Evolutionary conservation across 2,797 vertebrate genomes (phyloP).

Genomic region (Brotula barbata): DNA sequence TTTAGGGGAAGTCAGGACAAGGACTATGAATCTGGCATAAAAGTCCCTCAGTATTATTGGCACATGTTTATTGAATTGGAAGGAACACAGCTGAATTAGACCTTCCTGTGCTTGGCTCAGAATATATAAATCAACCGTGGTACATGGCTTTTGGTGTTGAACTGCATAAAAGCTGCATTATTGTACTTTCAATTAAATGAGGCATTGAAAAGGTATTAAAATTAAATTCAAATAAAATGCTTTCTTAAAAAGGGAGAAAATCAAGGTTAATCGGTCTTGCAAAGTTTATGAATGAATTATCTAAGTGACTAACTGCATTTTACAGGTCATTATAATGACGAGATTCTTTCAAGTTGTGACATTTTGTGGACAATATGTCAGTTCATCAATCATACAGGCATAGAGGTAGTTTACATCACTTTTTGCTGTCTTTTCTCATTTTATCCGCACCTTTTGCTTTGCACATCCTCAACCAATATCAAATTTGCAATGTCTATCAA

Average conservation of each 20-base stretch:
- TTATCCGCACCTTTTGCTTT: constrained; percentile 50
- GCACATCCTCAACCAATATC: constrained; percentile 47
- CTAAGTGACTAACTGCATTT: constrained; percentile 43
- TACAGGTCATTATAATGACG: constrained; percentile 47
- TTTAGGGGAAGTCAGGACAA: too few species aligned
- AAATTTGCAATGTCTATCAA: constrained; percentile 41
- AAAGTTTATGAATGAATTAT: constrained; percentile 56
- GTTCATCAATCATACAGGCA: constrained; percentile 55
- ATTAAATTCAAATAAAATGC: too few species aligned
- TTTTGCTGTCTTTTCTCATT: constrained; percentile 51
- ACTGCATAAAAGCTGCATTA: too few species aligned
- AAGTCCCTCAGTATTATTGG: too few species aligned
- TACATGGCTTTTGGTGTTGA: too few species aligned
- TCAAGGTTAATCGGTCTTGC: constrained; percentile 39
- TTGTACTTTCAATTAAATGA: too few species aligned
- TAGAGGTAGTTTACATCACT: constrained; percentile 68
- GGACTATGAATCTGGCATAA: too few species aligned
- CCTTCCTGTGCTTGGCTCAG: too few species aligned
- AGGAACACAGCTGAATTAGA: too few species aligned
- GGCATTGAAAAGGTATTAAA: too few species aligned
- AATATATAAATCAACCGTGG: too few species aligned
- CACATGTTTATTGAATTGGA: too few species aligned
- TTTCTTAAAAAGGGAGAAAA: constrained; percentile 21
- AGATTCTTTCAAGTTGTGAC: constrained; percentile 54
- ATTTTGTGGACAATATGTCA: constrained; percentile 48